A percentile compares a stretch with the other conserved stretches of the same genome.
phyloP scores from a whole-genome alignment of 2,113 vertebrate species.

The Haemorhous mexicanus region DNA sequence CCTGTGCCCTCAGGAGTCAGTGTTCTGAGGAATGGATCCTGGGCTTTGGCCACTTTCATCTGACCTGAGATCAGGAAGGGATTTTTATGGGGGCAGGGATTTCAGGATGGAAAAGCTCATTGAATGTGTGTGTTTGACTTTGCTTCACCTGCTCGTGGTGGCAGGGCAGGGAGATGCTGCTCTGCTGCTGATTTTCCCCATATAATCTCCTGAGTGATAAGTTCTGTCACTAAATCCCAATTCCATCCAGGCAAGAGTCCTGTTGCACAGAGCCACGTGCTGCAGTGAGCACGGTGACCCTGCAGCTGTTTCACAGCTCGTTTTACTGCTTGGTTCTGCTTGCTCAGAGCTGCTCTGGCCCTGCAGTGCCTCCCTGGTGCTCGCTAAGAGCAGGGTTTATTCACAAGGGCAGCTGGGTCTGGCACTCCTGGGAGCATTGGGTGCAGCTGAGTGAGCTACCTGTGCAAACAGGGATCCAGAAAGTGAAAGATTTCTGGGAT shows the following conservation, averaged over 20 bases:
- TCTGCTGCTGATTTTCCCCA: not conserved
- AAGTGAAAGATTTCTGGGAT: not conserved
- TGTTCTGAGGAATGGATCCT: accelerated
- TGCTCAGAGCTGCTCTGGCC: not conserved
- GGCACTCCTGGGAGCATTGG: accelerated
- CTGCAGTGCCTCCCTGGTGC: not conserved
- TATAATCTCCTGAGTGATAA: not conserved
- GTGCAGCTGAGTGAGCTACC: not conserved
- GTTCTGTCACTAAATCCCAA: not conserved
- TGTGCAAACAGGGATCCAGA: not conserved
- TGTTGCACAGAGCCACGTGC: not conserved
- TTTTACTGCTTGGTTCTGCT: not conserved
- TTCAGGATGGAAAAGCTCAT: not conserved
- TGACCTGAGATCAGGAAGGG: not conserved
- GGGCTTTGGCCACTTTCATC: not conserved
- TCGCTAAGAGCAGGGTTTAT: not conserved
- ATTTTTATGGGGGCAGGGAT: not conserved
- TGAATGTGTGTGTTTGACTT: not conserved
- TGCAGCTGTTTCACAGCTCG: not conserved
- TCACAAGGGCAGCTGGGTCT: not conserved
- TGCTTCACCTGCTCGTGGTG: not conserved
- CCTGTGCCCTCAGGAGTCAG: not conserved
- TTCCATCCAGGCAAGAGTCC: not conserved
- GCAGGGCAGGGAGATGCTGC: not conserved
- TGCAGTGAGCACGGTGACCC: not conserved